A percentile compares a stretch with the other conserved stretches of the same genome.
These are phyloP conservation scores for Spermophilus dauricus DNA, from an alignment of 2,113 vertebrate genomes.

Conservation along the genomic window DNA sequence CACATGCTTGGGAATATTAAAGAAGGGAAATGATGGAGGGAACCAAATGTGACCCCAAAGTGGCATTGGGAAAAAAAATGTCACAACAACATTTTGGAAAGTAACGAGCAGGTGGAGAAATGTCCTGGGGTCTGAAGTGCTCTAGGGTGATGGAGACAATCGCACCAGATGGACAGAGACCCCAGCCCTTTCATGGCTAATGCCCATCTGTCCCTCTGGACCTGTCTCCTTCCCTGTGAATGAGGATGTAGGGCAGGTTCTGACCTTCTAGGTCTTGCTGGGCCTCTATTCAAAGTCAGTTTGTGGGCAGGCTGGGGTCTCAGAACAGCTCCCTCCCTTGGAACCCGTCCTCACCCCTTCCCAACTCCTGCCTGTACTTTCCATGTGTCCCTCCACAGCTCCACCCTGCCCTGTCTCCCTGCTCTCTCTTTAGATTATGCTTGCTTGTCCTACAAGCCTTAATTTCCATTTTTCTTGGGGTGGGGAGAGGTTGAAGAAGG, in stretches of 20 bases:
- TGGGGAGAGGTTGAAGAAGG: background rate
- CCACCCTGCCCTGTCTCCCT: background rate
- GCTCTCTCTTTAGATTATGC: background rate
- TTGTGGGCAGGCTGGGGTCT: rapidly evolving
- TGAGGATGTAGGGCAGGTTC: background rate
- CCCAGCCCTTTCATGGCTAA: background rate
- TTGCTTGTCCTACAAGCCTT: background rate
- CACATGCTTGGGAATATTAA: background rate
- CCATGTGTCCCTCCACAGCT: background rate
- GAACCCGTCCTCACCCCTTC: background rate
- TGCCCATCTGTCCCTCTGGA: rapidly evolving
- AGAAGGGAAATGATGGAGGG: background rate
- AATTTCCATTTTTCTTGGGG: background rate
- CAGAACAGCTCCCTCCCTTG: background rate
- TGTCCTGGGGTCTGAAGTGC: background rate
- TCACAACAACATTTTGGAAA: background rate
- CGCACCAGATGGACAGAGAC: no score
- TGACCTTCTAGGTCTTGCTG: background rate
- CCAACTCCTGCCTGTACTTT: background rate
- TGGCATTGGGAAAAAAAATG: background rate
- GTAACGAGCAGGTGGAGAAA: no score
- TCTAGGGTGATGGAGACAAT: background rate
- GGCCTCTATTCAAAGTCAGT: background rate
- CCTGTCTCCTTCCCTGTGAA: background rate
- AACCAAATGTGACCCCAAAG: background rate